A percentile compares a stretch with the other conserved stretches of the same genome.
Evolutionary conservation across 1,140 invertebrate species (phyloP).

Genomic region (Diabrotica virgifera): DNA sequence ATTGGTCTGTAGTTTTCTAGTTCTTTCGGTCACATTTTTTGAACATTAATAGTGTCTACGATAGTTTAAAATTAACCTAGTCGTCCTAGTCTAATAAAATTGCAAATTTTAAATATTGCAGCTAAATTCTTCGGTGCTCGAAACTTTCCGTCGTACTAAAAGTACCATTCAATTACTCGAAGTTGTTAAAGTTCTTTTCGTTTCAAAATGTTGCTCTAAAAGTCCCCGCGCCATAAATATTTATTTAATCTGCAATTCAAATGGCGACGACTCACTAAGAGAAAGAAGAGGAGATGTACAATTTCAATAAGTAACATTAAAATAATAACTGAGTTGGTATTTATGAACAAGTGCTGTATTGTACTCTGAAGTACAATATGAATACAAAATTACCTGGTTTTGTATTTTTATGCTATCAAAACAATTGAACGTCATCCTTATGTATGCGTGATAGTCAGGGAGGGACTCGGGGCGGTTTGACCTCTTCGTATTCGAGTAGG

Average conservation of each 20-base stretch:
- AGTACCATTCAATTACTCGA: too few species aligned
- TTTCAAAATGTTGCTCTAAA: neutral
- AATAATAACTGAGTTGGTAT: constrained; percentile 22
- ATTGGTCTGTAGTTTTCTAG: too few species aligned
- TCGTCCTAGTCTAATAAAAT: too few species aligned
- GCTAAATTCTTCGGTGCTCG: too few species aligned
- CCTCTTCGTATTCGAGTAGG: too few species aligned
- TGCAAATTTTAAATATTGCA: too few species aligned
- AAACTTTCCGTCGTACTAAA: too few species aligned
- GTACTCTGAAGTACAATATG: constrained; percentile 32
- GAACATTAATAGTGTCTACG: too few species aligned
- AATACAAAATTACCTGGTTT: constrained; percentile 35
- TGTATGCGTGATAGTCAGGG: constrained; percentile 20
- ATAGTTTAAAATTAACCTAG: too few species aligned
- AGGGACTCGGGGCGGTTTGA: too few species aligned
- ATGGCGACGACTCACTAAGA: neutral
- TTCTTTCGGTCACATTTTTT: too few species aligned
- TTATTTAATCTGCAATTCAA: constrained; percentile 21
- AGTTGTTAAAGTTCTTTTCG: too few species aligned
- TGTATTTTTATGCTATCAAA: constrained; percentile 30
- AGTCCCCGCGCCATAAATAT: constrained; percentile 15
- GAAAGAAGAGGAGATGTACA: constrained; percentile 27
- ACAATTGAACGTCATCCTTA: constrained; percentile 31
- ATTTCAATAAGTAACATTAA: constrained; percentile 28
- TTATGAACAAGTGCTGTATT: constrained; percentile 28